Percentiles rank a stretch among this genome's conserved stretches.
Evolutionary conservation across 2,888 invertebrate species (phyloP).

Genomic region (Drosophila quinaria): DNA sequence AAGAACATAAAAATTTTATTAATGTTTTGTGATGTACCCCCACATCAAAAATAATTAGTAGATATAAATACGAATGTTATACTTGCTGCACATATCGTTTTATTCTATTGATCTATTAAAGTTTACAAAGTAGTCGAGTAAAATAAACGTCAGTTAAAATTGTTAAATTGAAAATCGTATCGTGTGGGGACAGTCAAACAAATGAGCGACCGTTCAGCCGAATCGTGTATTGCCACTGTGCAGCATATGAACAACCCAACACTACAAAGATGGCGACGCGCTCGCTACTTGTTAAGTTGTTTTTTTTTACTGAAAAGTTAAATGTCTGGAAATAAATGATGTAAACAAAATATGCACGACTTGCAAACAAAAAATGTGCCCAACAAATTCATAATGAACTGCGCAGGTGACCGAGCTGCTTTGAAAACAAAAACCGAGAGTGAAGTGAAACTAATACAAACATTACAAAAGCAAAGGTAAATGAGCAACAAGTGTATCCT

Average conservation of each 20-base stretch:
- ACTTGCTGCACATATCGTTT: background rate
- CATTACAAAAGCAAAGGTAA: constrained; percentile 82
- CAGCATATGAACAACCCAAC: constrained; percentile 56
- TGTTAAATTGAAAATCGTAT: background rate
- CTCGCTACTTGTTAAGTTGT: constrained; percentile 78
- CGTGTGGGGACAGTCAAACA: constrained; percentile 20
- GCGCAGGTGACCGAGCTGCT: constrained; percentile 27
- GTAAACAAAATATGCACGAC: constrained; percentile 51
- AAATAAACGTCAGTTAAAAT: background rate
- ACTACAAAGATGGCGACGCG: constrained; percentile 80
- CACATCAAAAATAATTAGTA: background rate
- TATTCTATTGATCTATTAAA: background rate
- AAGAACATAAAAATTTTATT: too few relatives aligned
- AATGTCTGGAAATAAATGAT: constrained; percentile 52
- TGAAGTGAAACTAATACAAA: constrained; percentile 78
- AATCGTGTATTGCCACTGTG: constrained; percentile 27
- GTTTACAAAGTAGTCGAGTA: background rate
- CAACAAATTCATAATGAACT: constrained; percentile 51
- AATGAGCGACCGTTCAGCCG: constrained; percentile 13
- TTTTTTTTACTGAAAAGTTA: constrained; percentile 69
- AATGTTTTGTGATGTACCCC: too few relatives aligned
- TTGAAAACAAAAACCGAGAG: constrained; percentile 46
- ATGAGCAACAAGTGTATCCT: constrained; percentile 68
- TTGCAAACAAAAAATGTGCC: constrained; percentile 26
- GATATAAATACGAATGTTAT: background rate